Evolutionary conservation across 2,888 invertebrate species (phyloP).

Genomic region (Craniophora ligustri): DNA sequence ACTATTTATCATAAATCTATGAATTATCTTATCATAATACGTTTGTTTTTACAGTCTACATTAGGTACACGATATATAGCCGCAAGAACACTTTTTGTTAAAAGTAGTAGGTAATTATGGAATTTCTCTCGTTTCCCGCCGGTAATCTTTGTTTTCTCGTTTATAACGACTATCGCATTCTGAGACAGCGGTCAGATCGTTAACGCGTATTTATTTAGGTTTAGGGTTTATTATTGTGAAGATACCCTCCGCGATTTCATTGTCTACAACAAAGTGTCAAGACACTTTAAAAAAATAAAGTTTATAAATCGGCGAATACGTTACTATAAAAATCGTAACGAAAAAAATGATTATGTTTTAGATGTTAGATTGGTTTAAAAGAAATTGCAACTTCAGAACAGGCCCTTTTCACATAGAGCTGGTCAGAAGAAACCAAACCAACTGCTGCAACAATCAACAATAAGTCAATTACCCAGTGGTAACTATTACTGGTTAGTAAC

Average conservation of each 20-base stretch:
- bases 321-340: constrained; percentile 40
- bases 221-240: constrained; percentile 55
- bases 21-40: constrained; percentile 50
- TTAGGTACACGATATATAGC: constrained; percentile 31
- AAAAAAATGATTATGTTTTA: constrained; percentile 24
- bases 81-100: constrained; percentile 24
- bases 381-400: constrained; percentile 40
- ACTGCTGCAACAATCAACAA: neutral
- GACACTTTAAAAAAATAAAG: constrained; percentile 42
- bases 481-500: too few relatives aligned
- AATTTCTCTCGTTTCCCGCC: constrained; percentile 37
- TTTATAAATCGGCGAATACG: constrained; percentile 40
- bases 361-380: constrained; percentile 25
- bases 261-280: constrained; percentile 49
- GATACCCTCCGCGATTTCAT: constrained; percentile 57
- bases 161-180: constrained; percentile 43
- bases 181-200: constrained; percentile 45
- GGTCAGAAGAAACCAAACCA: neutral
- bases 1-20: constrained; percentile 29
- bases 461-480: too few relatives aligned
- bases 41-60: constrained; percentile 43
- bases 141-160: constrained; percentile 51
- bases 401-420: neutral
- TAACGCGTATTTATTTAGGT: constrained; percentile 59
- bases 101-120: constrained; percentile 31